phyloP scores from a whole-genome alignment of 1,140 invertebrate species.

The Theocolax elegans region DNA sequence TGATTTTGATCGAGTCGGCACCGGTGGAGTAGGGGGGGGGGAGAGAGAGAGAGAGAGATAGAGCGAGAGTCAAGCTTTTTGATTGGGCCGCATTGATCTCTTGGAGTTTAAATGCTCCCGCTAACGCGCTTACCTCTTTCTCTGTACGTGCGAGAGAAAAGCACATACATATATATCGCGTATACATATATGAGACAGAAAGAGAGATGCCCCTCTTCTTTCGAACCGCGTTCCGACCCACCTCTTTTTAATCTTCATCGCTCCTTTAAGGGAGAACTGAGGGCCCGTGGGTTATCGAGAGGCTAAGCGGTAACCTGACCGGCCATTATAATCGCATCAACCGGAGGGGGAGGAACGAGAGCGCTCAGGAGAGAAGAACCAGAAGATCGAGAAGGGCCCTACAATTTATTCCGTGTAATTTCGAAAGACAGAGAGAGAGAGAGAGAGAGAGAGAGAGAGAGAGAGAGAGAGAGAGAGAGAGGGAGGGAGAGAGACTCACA shows the following conservation, averaged over 20 bases:
- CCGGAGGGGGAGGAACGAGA: conserved; percentile 4
- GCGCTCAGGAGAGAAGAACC: background rate
- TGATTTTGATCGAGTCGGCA: conserved; percentile 33
- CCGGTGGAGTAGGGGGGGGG: background rate
- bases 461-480: no score
- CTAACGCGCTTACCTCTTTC: conserved; percentile 14
- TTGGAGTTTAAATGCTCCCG: conserved; percentile 33
- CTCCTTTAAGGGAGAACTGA: conserved; percentile 8
- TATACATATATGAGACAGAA: no score
- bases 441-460: no score
- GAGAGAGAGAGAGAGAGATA: background rate
- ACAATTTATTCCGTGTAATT: conserved; percentile 63
- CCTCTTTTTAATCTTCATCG: conserved; percentile 44
- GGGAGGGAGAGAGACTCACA: no score
- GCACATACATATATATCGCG: no score
- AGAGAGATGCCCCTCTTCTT: conserved; percentile 9
- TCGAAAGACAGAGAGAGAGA: no score
- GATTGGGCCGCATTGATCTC: conserved; percentile 39
- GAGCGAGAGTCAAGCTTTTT: conserved; percentile 18
- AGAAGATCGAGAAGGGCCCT: conserved; percentile 47
- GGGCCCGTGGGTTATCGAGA: conserved; percentile 52
- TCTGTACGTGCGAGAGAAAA: no score
- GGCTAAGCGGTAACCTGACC: conserved; percentile 57
- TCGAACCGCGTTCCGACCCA: conserved; percentile 22
- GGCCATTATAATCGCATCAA: conserved; percentile 66